phyloP scores from a whole-genome alignment of 2,113 vertebrate genomes.

The Salvelinus sp. region DNA sequence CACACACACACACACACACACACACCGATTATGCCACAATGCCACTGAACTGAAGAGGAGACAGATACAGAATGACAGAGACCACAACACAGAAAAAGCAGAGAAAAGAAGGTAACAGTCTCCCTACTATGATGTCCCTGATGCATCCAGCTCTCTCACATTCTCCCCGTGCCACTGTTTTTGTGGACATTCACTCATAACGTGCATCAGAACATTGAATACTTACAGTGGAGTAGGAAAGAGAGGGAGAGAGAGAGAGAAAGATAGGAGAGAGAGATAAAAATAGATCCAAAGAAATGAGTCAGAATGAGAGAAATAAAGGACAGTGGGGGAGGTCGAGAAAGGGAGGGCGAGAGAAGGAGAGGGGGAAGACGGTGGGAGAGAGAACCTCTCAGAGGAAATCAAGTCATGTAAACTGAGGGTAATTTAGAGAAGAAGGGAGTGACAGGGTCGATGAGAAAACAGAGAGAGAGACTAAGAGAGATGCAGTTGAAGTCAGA shows the following conservation, averaged over 20 bases:
- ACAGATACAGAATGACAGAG: constrained; percentile 18
- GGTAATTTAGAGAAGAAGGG: constrained; percentile 48
- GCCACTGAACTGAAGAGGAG: constrained; percentile 33
- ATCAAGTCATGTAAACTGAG: constrained; percentile 65
- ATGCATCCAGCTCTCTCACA: constrained; percentile 35
- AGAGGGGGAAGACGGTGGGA: constrained; percentile 14
- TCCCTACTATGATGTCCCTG: constrained; percentile 46
- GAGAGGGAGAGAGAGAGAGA: constrained; percentile 21
- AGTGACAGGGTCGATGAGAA: constrained; percentile 20
- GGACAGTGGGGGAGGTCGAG: constrained; percentile 31
- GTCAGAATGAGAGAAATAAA: constrained; percentile 70
- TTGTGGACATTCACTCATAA: constrained; percentile 61
- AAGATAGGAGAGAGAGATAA: constrained; percentile 54
- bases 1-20: not conserved
- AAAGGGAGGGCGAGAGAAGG: constrained; percentile 16
- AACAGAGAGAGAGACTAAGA: constrained; percentile 18
- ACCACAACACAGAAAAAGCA: constrained; percentile 18
- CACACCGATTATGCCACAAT: constrained; percentile 17
- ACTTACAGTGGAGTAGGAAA: constrained; percentile 47
- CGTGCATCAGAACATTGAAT: constrained; percentile 60
- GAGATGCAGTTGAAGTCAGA: not conserved
- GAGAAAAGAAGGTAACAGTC: constrained; percentile 32
- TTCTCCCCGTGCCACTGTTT: constrained; percentile 46
- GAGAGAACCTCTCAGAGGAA: constrained; percentile 60
- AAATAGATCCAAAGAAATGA: constrained; percentile 77